Conservation (phyloP, 2,113 vertebrate genomes). For the Datnioides undecimradiatus region DNA sequence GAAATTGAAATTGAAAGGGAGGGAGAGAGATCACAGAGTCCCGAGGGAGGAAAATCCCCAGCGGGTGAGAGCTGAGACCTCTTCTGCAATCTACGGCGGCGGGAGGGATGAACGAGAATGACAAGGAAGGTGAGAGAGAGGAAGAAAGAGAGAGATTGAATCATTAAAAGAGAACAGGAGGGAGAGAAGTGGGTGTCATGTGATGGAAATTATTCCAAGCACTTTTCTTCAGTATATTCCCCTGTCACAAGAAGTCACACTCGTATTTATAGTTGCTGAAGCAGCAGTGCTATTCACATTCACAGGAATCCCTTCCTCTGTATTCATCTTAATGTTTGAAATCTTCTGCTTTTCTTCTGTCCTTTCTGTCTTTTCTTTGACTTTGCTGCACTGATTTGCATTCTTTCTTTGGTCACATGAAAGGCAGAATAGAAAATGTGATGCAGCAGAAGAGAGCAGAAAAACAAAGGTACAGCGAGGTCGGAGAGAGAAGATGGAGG, state of each 20-base stretch:
- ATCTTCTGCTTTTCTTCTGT: constrained; percentile 21
- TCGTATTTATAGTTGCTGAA: constrained; percentile 58
- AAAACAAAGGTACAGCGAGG: constrained; percentile 53
- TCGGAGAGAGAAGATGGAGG: constrained; percentile 31
- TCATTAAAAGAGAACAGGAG: not conserved
- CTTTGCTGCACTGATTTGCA: constrained; percentile 55
- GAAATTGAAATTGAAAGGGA: constrained; percentile 67
- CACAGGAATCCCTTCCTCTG: constrained; percentile 39
- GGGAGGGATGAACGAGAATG: constrained; percentile 35
- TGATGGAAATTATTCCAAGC: constrained; percentile 60
- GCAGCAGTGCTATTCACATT: constrained; percentile 44
- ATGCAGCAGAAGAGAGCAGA: constrained; percentile 30
- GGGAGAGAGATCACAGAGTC: constrained; percentile 62
- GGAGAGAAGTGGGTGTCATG: constrained; percentile 22
- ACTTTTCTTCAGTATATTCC: constrained; percentile 43
- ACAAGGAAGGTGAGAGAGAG: constrained; percentile 17
- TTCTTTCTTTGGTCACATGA: constrained; percentile 61
- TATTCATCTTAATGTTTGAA: constrained; percentile 44
- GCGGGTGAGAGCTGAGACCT: constrained; percentile 55
- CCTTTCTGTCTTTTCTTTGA: constrained; percentile 44
- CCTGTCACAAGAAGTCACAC: constrained; percentile 45
- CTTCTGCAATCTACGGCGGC: constrained; percentile 33
- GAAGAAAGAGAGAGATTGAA: constrained; percentile 29
- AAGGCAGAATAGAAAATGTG: constrained; percentile 31
- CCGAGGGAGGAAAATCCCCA: constrained; percentile 56